Conservation (phyloP, 2,888 invertebrate species). For the Limnephilus auricula region DNA sequence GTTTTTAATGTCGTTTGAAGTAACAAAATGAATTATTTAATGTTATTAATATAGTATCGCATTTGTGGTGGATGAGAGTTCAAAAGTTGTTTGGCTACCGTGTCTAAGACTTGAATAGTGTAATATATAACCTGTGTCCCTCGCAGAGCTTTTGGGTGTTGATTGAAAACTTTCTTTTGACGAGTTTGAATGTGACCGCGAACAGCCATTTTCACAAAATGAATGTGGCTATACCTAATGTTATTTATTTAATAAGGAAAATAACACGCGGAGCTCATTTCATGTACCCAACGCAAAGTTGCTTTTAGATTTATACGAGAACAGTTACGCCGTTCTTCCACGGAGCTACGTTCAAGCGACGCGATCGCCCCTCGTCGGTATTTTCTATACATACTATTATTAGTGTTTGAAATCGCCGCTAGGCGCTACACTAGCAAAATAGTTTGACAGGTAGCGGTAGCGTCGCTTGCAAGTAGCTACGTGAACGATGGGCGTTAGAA, state of each 20-base stretch:
- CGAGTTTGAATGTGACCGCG: conserved; percentile 22
- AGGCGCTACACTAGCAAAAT: too few species aligned
- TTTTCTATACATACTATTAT: too few species aligned
- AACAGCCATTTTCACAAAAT: conserved; percentile 10
- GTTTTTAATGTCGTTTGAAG: neutral
- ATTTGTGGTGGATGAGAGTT: neutral
- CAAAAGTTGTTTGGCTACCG: neutral
- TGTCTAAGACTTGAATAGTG: neutral
- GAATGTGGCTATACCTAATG: conserved; percentile 55
- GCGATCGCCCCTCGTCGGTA: too few species aligned
- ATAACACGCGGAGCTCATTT: conserved; percentile 46
- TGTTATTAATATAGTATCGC: neutral
- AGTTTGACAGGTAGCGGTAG: too few species aligned
- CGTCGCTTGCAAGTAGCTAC: too few species aligned
- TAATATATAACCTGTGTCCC: conserved; percentile 18
- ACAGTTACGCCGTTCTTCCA: too few species aligned
- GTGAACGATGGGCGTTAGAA: too few species aligned
- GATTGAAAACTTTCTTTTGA: conserved; percentile 16
- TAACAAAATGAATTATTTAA: conserved; percentile 3
- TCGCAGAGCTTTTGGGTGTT: conserved; percentile 33
- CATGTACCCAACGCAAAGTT: conserved; percentile 56
- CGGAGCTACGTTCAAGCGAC: too few species aligned
- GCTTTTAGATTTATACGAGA: conserved; percentile 11
- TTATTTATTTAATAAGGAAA: conserved; percentile 56
- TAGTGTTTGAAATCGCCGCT: too few species aligned